A percentile compares a stretch with the other conserved stretches of the same genome.
phyloP scores from a whole-genome alignment of 1,140 invertebrate species.

The Drosophila persimilis region DNA sequence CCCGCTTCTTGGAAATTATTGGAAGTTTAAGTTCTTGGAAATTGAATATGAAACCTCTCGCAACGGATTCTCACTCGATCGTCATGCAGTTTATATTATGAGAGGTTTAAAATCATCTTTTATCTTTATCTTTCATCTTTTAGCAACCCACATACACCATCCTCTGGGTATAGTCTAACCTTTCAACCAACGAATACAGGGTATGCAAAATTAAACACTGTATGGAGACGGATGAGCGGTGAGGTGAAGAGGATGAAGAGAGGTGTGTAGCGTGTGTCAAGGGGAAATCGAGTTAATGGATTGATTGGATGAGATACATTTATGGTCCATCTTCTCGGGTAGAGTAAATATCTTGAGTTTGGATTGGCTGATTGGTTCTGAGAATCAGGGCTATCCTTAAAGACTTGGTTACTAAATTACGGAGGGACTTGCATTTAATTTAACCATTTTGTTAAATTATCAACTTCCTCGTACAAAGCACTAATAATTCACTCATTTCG shows the following conservation, averaged over 20 bases:
- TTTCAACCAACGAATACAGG: too few relatives aligned
- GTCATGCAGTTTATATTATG: too few relatives aligned
- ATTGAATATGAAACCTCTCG: too few relatives aligned
- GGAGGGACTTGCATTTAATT: not conserved
- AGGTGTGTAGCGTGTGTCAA: slow-evolving; percentile 14
- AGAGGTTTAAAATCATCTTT: too few relatives aligned
- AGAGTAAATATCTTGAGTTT: slow-evolving; percentile 12
- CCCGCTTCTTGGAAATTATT: too few relatives aligned
- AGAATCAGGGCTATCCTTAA: not conserved
- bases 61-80: too few relatives aligned
- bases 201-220: slow-evolving; percentile 8
- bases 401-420: too few relatives aligned
- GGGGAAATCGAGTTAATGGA: slow-evolving; percentile 48
- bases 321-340: slow-evolving; percentile 13
- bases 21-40: too few relatives aligned
- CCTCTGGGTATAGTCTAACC: too few relatives aligned
- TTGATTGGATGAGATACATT: slow-evolving; percentile 45
- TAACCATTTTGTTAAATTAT: slow-evolving; percentile 11
- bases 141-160: too few relatives aligned
- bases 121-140: too few relatives aligned
- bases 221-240: not conserved
- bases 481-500: slow-evolving; percentile 27
- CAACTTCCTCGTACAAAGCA: not conserved
- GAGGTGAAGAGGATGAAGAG: too few relatives aligned
- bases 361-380: slow-evolving; percentile 31